Base-by-base conservation (phyloP, 2,113 vertebrate genomes). In the Scartelaos histophorus region DNA sequence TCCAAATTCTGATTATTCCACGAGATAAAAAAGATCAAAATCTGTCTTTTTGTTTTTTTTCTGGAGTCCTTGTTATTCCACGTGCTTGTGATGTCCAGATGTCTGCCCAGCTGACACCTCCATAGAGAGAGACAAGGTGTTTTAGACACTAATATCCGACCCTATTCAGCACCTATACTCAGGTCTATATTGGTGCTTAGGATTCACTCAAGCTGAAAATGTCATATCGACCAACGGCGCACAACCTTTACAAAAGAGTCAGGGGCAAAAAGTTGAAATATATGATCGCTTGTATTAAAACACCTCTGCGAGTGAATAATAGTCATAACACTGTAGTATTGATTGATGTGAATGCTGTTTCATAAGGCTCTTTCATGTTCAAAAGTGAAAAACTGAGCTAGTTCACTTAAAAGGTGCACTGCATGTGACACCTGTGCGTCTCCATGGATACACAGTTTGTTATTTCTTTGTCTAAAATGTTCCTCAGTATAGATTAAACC, bases 1-100 rank as follows among this genome's bases (percentile, higher is more conserved):
- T 64, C 61, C 81, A 73, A 90, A 72, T 19, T 58, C 67, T 84
- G 83, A 87, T 89, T 86, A 80, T 88, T 88, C 84, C 73, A 73
- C 80, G 74, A 82, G 82, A 87, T 87, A 73, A 80, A 81, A 17
- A 68, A 69, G 71, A 80, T 71, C 81, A 73, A 74, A 78, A 87
- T 73, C 64, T 38, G 25, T 70, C 13, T 53, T 1, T 12, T 25
- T 69, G 35, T 60, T 7, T 19, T 7, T 19, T 29, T 54, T 19
- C 29, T 15, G 16, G 13, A 17, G 25, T 21, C 38, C 17, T 67
- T 76, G 79, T 71, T 76, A 78, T 75, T 73, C 80, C 66, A 47
- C 17, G 75, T 10, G 62, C 64, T 46, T 76, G 56, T 6, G 62
- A 69, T 67, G 68, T 84, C 76, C 75, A 45, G 78, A 29, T 29